These are phyloP conservation scores for Ophioninae sp. DNA, from an alignment of 2,888 invertebrate species.

Conservation along the genomic window DNA sequence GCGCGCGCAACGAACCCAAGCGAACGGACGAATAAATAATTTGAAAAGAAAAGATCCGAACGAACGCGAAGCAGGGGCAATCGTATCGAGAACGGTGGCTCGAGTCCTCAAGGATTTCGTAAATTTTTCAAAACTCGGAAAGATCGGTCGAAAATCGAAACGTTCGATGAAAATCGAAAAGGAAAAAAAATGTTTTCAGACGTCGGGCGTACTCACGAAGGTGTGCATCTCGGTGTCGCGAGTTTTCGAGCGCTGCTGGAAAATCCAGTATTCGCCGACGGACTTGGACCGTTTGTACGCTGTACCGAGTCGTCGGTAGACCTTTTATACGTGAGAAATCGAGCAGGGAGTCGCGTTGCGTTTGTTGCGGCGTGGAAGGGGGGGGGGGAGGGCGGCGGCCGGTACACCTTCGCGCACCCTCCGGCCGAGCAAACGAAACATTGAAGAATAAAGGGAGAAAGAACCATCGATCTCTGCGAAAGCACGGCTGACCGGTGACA, in stretches of 20 bases:
- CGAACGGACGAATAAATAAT: too few species aligned
- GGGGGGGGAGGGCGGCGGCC: too few species aligned
- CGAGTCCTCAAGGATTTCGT: too few species aligned
- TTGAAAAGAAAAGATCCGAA: too few species aligned
- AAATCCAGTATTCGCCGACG: constrained; percentile 78
- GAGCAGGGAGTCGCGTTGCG: constrained; percentile 75
- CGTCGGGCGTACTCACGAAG: constrained; percentile 69
- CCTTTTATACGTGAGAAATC: constrained; percentile 76
- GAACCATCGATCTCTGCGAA: constrained; percentile 1
- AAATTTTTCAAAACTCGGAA: too few species aligned
- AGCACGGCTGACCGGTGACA: constrained; percentile 68
- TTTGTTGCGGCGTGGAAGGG: constrained; percentile 69
- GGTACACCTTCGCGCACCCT: constrained; percentile 68
- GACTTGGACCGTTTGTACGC: constrained; percentile 74
- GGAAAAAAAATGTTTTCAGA: not conserved
- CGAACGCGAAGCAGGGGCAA: too few species aligned
- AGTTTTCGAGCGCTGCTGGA: constrained; percentile 73
- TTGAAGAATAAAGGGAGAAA: constrained; percentile 2
- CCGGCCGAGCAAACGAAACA: constrained; percentile 68
- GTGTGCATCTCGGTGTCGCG: constrained; percentile 68
- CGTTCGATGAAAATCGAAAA: not conserved
- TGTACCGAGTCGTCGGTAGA: constrained; percentile 71
- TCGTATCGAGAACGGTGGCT: too few species aligned
- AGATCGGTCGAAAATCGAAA: not conserved
- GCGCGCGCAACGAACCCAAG: too few species aligned